These are phyloP conservation scores for Neolamprologus falcicula DNA, from an alignment of 2,113 vertebrate species.

Conservation along the genomic window DNA sequence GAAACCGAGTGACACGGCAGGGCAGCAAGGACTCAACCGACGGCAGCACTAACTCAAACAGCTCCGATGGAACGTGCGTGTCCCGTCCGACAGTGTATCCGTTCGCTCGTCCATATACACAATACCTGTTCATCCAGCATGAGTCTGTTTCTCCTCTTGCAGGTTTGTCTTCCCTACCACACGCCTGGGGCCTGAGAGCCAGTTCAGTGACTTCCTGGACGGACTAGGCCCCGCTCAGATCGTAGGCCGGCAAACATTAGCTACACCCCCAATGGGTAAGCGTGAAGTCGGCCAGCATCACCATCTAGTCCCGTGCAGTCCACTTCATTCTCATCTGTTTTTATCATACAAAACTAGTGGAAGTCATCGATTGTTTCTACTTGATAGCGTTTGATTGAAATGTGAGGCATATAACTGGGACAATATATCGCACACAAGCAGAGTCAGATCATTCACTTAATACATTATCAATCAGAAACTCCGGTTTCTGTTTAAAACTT, in stretches of 20 bases:
- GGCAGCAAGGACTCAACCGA: conserved; percentile 95
- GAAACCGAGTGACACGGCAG: conserved; percentile 89
- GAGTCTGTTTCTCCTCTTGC: background rate
- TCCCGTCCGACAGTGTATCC: background rate
- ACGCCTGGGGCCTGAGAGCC: conserved; percentile 89
- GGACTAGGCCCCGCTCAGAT: conserved; percentile 96
- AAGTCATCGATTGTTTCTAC: background rate
- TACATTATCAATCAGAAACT: background rate
- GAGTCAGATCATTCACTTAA: background rate
- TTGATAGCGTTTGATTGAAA: background rate
- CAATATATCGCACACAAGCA: background rate
- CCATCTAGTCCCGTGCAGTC: background rate
- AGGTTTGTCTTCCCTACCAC: conserved; percentile 96
- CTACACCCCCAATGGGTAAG: conserved; percentile 95
- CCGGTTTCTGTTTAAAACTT: background rate
- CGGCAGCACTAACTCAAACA: conserved; percentile 98
- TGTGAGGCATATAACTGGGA: background rate
- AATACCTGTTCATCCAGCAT: background rate
- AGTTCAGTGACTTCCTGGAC: conserved; percentile 97
- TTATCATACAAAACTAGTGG: background rate
- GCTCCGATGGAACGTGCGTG: conserved; percentile 95
- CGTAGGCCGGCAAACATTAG: conserved; percentile 92
- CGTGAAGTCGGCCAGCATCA: background rate
- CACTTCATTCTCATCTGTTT: background rate
- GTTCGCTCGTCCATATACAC: background rate